Conservation (phyloP, 2,888 invertebrate species). For the Uropetala carovei region DNA sequence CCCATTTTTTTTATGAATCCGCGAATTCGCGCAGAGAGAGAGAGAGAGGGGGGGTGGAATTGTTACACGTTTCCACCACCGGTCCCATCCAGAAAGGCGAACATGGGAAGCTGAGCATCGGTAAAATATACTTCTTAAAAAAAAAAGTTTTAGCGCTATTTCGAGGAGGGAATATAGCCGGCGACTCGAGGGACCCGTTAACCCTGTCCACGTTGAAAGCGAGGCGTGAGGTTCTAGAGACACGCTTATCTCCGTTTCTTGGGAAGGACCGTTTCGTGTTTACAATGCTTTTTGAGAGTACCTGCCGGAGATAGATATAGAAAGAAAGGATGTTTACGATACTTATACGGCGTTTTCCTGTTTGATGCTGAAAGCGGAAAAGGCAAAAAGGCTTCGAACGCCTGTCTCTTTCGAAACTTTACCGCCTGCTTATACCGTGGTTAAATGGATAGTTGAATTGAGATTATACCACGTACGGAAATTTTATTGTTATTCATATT, state of each 20-base stretch:
- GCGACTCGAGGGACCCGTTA: background rate
- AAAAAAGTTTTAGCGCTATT: background rate
- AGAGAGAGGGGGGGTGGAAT: background rate
- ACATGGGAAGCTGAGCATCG: background rate
- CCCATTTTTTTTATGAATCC: background rate
- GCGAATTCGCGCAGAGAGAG: background rate
- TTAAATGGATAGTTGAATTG: no score
- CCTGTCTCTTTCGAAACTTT: background rate
- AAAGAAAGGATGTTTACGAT: slow-evolving; percentile 19
- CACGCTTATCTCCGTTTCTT: background rate
- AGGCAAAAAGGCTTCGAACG: background rate
- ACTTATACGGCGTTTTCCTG: background rate
- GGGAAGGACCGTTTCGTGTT: background rate
- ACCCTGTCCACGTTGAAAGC: background rate
- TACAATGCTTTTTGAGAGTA: background rate
- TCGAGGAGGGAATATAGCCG: background rate
- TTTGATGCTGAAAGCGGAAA: background rate
- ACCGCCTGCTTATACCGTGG: no score
- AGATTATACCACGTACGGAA: no score
- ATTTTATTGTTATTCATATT: no score
- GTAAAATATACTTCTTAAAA: background rate
- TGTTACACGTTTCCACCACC: background rate
- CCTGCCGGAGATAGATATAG: background rate
- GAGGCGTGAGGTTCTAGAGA: background rate
- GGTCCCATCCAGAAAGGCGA: background rate